Evolutionary conservation across 2,888 invertebrate genomes (phyloP), one percentile per base, ranked within the genome.

Genomic region (Drosophila yooni): DNA sequence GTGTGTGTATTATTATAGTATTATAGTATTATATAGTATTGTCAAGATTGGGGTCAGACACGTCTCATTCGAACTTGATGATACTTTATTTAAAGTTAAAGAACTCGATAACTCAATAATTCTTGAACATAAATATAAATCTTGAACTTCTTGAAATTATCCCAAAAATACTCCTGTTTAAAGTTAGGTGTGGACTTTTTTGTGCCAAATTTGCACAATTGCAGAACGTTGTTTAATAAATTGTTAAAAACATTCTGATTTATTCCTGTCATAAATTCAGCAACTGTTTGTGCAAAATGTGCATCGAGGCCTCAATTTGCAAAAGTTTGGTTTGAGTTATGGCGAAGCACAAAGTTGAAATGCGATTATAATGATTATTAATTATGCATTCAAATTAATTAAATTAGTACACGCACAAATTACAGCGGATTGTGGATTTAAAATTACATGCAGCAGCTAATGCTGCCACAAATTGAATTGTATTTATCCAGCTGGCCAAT

Each of bases 321-420:
- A 40, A 36, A 68, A 56, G 57, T 60, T 70, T 56, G 43, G 43
- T 21, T 65, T 65, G 52, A 57, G 63, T 62, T 69, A 62, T 74
- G 50, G 33, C n/a, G 38, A 51, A 48, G 59, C 57, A n/a, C 36
- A 38, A 40, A 65, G 51, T 36, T 61, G 38, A 65, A 50, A 67
- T 51, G 65, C 56, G 68, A n/a, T 59, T 64, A 43, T 62, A 83
- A 63, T 53, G 78, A 48, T 76, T 68, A 89, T 83, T 89, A 89
- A 83, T 83, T 81, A 63, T 81, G 73, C 74, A 90, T 88, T 80
- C 56, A 76, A 89, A 87, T 85, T 65, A 75, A 88, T 89, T 71
- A 72, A 83, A 81, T 83, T 70, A 79, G 70, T 59, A 62, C 48
- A 71, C 59, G 31, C 46, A 64, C 60, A 66, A 69, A 73, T 63